Conservation (phyloP, 2,797 vertebrate species). For the Clarias laeviceps region DNA sequence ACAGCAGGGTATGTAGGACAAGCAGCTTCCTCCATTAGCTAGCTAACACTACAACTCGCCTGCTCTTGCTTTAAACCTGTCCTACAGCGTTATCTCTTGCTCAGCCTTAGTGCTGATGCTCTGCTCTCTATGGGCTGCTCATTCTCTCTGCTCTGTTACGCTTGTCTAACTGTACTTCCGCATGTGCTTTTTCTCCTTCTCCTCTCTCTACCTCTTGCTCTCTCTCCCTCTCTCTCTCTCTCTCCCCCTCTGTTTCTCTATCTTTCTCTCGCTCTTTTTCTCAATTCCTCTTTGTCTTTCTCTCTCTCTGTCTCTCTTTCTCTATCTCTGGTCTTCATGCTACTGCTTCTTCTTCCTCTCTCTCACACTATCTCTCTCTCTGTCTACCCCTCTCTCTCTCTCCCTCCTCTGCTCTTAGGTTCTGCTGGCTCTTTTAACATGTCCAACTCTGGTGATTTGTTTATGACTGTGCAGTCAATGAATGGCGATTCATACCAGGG, state of each 20-base stretch:
- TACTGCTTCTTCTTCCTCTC: constrained; percentile 53
- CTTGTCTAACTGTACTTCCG: constrained; percentile 73
- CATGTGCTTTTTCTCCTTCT: constrained; percentile 65
- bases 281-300: constrained; percentile 71
- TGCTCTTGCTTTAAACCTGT: constrained; percentile 29
- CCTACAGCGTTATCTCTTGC: constrained; percentile 30
- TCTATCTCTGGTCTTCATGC: constrained; percentile 28
- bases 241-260: neutral
- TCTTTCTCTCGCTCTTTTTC: constrained; percentile 63
- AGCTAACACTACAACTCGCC: constrained; percentile 20
- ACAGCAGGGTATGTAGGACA: constrained; percentile 3
- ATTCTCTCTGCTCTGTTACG: constrained; percentile 42
- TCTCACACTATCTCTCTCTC: constrained; percentile 63
- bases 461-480: constrained; percentile 99
- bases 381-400: constrained; percentile 59
- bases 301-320: constrained; percentile 61
- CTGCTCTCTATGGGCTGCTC: constrained; percentile 35
- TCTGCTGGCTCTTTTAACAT: constrained; percentile 99
- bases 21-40: constrained; percentile 5
- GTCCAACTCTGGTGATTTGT: constrained; percentile 99
- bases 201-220: constrained; percentile 15
- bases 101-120: constrained; percentile 37
- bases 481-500: constrained; percentile 99
- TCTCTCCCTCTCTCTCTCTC: neutral
- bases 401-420: constrained; percentile 85